Evolutionary conservation across 2,888 invertebrate genomes (phyloP), one percentile per base, ranked within the genome.

Genomic region (Parasteatoda lunata): DNA sequence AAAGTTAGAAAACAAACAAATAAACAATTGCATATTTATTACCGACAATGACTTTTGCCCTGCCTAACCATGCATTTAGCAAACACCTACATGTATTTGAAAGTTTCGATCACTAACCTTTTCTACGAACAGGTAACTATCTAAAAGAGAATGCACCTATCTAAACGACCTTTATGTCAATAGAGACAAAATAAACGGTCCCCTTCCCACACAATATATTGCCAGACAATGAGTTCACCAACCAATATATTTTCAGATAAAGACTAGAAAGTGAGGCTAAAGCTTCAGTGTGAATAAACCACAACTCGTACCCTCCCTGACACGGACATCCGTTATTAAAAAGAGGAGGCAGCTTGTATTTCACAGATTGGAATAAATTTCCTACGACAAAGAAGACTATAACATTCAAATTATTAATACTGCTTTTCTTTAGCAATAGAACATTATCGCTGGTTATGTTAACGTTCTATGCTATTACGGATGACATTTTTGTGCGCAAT

Each of bases 221-320:
- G 15, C 9, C 52, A 72, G n/a, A 48, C 64, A 47, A 13, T 75
- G 75, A 64, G 47, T 45, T 73, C 72, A 73, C 54, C 54, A 13
- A 4, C 3, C 30, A 30, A 30, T 30, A 30, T 30, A 30, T 30
- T 30, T 30, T 30, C 30, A 30, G 30, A 30, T 30, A 30, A 30
- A 30, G 30, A 30, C 5, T n/a, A 72, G n/a, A 52, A 52, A 8
- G 13, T 8, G 49, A 48, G 5, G n/a, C 0, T 4, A 30, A 30
- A 2, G 30, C 30, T 30, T 30, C 30, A 30, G 30, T 15, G 71
- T 8, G 49, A 52, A 13, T 51, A 72, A 72, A 49, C 71, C 52
- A 15, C 9, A 52, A 30, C 13, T 11, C 11, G n/a, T 48, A 70
- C n/a, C 47, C 49, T 49, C 13, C 70, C 47, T 48, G 3, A 11